Conservation (phyloP, 2,888 invertebrate species). For the Adineta ricciae region DNA sequence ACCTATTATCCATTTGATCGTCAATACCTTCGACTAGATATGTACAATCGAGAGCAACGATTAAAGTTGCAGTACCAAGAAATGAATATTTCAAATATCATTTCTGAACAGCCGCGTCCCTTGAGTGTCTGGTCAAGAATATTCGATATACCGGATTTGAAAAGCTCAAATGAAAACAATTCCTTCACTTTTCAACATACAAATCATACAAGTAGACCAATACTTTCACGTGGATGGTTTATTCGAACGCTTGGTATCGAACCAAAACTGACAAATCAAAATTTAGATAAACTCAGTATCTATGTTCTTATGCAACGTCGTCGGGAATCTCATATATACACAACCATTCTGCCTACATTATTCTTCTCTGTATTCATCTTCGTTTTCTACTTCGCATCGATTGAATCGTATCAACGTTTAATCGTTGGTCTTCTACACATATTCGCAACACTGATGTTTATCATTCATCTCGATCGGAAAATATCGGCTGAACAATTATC, state of each 20-base stretch:
- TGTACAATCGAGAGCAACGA: background rate
- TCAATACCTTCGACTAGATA: background rate
- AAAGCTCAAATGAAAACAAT: background rate
- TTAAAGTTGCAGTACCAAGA: background rate
- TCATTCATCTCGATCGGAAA: background rate
- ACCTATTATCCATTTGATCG: constrained; percentile 15
- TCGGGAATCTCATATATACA: constrained; percentile 6
- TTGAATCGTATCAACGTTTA: constrained; percentile 13
- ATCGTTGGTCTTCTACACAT: background rate
- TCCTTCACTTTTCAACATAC: background rate
- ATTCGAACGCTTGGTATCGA: background rate
- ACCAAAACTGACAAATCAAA: background rate
- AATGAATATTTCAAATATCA: background rate
- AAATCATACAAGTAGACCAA: background rate
- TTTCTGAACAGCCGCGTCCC: background rate
- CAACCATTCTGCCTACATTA: background rate
- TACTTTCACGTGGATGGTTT: background rate
- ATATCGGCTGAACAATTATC: background rate
- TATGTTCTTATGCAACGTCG: background rate
- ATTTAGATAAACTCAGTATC: background rate
- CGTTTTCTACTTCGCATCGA: background rate
- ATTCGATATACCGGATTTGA: background rate
- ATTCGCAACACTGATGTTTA: background rate
- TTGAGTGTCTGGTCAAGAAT: background rate
- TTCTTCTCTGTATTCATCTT: background rate